Base-by-base conservation (phyloP, 2,888 invertebrate species). In the Drosophila helvetica region DNA sequence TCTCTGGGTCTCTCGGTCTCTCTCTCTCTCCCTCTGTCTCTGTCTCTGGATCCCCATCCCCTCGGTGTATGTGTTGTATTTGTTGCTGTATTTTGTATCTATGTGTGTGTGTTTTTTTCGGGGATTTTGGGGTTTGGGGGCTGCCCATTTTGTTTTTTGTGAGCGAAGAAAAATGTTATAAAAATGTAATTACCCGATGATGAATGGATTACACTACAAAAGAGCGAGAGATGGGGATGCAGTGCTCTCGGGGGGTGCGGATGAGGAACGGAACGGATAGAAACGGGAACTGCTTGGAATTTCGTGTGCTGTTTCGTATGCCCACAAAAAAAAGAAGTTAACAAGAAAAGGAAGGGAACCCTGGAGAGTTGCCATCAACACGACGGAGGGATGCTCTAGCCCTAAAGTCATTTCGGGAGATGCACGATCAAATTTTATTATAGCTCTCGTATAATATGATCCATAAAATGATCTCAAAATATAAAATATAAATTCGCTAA, bases 111-210 rank as follows among this genome's bases (percentile, higher is more conserved):
- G 47, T 65, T 71, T 74, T 55, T 42, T 38, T 43, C 50, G 38
- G 43, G 64, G 68, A 79, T 78, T 74, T 79, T 73, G 79, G 38
- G 43, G 69, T 70, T 80, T 75, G 73, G 78, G 73, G 80, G 76
- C 65, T 85, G 70, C 79, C 78, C 62, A 82, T 82, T 86, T 85
- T 79, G 71, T 57, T 85, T 80, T 38, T 80, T 80, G 87, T 86
- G 77, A 84, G 80, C 80, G 76, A 70, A 62, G 74, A 86, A 85
- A 87, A 85, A 85, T 85, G 86, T 85, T 88, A 86, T 86, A 88
- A 88, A 86, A 88, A 79, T 86, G 86, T 86, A 86, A 86, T 86
- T 86, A 84, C 88, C 84, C 80, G 84, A 88, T 86, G 88, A 88
- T 86, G 86, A 86, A 86, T 86, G 86, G 88, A 88, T 86, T 88